Evolutionary conservation across 2,113 vertebrate genomes (phyloP), one percentile per base, ranked within the genome.

Genomic region (Lampris megalopsis): DNA sequence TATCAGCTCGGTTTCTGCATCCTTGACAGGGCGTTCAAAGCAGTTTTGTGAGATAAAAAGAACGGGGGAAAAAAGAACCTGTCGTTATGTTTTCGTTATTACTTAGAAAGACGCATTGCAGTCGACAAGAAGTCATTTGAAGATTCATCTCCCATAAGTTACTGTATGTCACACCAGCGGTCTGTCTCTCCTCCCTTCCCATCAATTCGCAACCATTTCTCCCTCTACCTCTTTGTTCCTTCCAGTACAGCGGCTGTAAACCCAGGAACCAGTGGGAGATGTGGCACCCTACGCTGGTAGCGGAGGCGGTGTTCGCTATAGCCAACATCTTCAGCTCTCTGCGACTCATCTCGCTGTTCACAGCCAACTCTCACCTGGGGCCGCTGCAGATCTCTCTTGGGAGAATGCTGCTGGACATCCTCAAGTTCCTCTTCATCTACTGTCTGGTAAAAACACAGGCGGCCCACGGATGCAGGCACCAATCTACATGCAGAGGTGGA

Each of bases 401-500:
- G 62, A 94, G 98, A 72, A 99, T 99, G 98, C 94, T 99, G 79
- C 95, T 99, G 24, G 98, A 99, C 95, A 99, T 99, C 89, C 96
- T 99, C 80, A 99, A 99, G 92, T 99, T 99, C 92, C 98, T 99
- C 91, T 99, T 99, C 92, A 99, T 99, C 94, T 99, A 99, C 92
- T 99, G 98, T 61, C 94, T 99, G 94, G 98, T 99, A 84, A 75
- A 71, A 0, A 9, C 40, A 38, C 41, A 48, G 6, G 53, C 11
- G 0, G 52, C 49, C 24, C 63, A 47, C 64, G 3, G 2, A 9
- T 37, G 38, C 68, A 42, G 10, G n/a, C 1, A 1, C 42, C 24
- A 47, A 76, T 24, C 35, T 49, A 53, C 36, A n/a, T 10, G 71
- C 9, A 49, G 7, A 61, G 6, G 2, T 6, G 24, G 24, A 24